Conservation (phyloP, 2,797 vertebrate genomes). For the Rhinella marina region DNA sequence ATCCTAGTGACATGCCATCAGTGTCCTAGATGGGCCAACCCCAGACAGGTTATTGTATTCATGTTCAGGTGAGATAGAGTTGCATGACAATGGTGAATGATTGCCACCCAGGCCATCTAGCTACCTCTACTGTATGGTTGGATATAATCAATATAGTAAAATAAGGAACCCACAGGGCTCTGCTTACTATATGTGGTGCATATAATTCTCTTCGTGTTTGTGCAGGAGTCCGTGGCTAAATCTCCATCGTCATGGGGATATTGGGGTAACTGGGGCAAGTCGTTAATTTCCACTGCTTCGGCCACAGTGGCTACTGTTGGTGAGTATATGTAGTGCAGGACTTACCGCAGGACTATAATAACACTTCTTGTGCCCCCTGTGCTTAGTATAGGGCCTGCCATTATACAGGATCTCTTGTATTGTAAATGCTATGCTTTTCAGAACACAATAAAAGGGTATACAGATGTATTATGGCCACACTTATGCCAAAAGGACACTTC, state of each 20-base stretch:
- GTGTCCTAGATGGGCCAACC: no score
- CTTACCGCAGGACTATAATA: background rate
- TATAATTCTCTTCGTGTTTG: conserved; percentile 29
- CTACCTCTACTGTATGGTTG: background rate
- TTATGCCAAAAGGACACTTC: background rate
- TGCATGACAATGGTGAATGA: background rate
- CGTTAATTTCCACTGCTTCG: conserved; percentile 89
- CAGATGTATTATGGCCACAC: no score
- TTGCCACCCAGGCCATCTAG: no score
- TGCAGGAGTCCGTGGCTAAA: conserved; percentile 73
- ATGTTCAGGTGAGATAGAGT: background rate
- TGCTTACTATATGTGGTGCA: background rate
- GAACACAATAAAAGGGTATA: no score
- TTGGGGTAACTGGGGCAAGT: conserved; percentile 97
- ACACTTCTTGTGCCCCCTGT: no score
- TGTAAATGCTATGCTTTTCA: no score
- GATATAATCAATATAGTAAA: background rate
- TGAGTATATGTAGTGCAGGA: conserved; percentile 71
- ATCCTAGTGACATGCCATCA: no score
- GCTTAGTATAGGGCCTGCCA: no score
- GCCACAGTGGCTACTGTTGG: conserved; percentile 94
- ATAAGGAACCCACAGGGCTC: background rate
- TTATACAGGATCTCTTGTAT: no score
- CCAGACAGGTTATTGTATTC: no score
- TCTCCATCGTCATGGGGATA: conserved; percentile 89